Percentiles rank a stretch among this genome's conserved stretches.
Conservation (phyloP, 2,797 vertebrate genomes). For the Heliangelus exortis region DNA sequence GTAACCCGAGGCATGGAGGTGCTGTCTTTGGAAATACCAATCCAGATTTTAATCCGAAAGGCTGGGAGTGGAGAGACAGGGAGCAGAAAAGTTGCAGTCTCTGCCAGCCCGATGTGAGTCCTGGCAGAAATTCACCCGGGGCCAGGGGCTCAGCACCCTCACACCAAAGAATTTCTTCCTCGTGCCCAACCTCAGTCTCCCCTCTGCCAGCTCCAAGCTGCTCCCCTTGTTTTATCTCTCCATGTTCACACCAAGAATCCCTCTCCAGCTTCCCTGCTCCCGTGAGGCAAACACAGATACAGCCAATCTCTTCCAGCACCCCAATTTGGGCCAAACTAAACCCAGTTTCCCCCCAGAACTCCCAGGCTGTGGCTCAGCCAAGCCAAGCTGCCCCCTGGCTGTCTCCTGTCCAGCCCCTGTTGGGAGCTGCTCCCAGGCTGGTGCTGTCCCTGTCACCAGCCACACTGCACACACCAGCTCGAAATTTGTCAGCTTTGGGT, state of each 20-base stretch:
- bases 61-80: too few relatives aligned
- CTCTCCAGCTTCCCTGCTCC: not conserved
- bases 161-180: too few relatives aligned
- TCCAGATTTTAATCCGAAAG: not conserved
- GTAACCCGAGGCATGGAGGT: not conserved
- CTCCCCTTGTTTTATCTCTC: too few relatives aligned
- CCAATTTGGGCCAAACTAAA: not conserved
- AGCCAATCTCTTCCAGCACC: not conserved
- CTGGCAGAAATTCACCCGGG: not conserved
- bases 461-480: conserved; percentile 49
- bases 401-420: not conserved
- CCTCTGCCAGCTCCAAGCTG: too few relatives aligned
- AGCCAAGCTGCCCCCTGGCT: not conserved
- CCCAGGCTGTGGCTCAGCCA: not conserved
- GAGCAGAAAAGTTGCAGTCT: rapidly evolving
- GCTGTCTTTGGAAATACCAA: not conserved
- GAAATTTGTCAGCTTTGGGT: not conserved
- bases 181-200: too few relatives aligned
- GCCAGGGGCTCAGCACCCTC: too few relatives aligned
- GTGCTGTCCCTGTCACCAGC: not conserved
- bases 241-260: too few relatives aligned
- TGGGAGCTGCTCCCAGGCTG: not conserved
- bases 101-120: not conserved
- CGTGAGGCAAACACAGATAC: rapidly evolving
- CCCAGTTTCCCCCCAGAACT: rapidly evolving